Evolutionary conservation across 2,888 invertebrate genomes (phyloP), one percentile per base, ranked within the genome.

Genomic region (Aphodius sticticus): DNA sequence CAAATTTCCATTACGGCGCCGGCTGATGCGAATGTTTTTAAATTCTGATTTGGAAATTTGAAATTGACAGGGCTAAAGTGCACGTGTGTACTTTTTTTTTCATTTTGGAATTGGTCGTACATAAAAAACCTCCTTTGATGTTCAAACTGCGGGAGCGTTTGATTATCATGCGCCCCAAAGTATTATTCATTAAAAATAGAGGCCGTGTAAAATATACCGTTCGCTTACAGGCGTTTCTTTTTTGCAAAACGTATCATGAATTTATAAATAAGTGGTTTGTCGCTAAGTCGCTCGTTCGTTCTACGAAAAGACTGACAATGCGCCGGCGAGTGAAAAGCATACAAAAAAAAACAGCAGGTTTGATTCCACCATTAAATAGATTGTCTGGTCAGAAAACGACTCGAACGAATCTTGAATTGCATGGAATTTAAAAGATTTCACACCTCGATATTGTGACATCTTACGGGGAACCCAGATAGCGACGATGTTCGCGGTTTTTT

Each of bases 1-100:
- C 69, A 76, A 70, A 76, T 79, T 79, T 79, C 79, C 76, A 79
- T 79, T 79, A 79, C 76, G 76, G 12, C 53, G 12, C 53, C 7
- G 9, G 3, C 53, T 53, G 53, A 26, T 26, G 26, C 9, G 53
- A 53, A 12, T 12, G 53, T 53, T 53, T 53, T 53, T 53, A 53
- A 53, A 53, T 53, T 53, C 53, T 53, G 9, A 53, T 53, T 53
- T 53, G 53, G 53, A 53, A 53, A 53, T 53, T 53, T 12, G 53
- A 53, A 53, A 53, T 53, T 53, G 53, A 7, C 53, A 53, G 1
- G 26, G 26, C 26, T 26, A 26, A 26, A 26, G 26, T 26, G 26
- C 26, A 26, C 26, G 26, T 26, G 26, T 26, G 26, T 26, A 26
- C 3, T 3, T 26, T 26, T 26, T 26, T 26, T 26, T 26, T 26